phyloP scores from a whole-genome alignment of 35 echinoderm and acorn worm species.

The Apostichopus japonicus region DNA sequence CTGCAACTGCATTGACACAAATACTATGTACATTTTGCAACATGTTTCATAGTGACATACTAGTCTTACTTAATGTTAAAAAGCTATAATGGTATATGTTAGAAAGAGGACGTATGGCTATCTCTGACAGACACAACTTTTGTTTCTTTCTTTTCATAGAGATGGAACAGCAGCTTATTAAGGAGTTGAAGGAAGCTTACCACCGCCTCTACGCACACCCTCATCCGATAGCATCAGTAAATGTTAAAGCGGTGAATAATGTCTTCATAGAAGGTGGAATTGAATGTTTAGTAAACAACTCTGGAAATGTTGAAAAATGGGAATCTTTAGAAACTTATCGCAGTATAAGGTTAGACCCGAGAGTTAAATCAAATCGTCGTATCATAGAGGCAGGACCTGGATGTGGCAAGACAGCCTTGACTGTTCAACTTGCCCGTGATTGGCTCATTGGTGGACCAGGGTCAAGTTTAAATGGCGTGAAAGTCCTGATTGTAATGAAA shows the following conservation, averaged over 20 bases:
- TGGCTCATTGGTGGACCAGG: background rate
- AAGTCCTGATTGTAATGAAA: background rate
- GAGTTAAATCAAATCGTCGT: background rate
- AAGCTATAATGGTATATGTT: no score
- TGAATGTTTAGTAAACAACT: background rate
- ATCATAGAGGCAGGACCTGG: background rate
- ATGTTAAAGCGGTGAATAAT: background rate
- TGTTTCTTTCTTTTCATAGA: background rate
- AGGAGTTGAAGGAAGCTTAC: background rate
- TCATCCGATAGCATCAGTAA: background rate
- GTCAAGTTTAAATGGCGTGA: background rate
- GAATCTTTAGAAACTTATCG: background rate
- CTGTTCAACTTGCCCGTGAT: background rate
- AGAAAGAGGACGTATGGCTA: no score
- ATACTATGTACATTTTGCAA: no score
- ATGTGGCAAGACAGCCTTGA: background rate
- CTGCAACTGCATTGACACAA: no score
- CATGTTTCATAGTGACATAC: no score
- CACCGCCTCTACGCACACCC: background rate
- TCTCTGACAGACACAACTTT: no score
- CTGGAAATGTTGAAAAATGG: background rate
- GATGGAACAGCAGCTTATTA: background rate
- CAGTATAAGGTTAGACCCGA: background rate
- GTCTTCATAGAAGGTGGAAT: background rate
- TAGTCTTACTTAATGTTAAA: no score